Base-by-base conservation (phyloP, 1,140 invertebrate genomes). In the Lysiphlebus fabarum region DNA sequence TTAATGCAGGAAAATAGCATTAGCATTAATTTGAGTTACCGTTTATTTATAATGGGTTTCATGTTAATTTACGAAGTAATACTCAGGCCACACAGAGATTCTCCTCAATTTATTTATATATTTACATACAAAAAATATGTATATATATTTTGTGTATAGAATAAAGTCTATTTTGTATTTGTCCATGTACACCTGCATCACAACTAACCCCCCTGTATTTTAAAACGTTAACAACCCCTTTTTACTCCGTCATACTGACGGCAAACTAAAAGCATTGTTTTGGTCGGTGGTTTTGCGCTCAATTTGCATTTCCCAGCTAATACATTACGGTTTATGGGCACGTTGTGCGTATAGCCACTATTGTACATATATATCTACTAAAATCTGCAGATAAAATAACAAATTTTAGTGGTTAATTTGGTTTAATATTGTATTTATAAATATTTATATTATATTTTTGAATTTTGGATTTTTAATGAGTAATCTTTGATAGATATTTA, bases 301-400 rank as follows among this genome's bases (percentile, higher is more conserved):
- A 72, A 72, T 72, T 72, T 71, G 69, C 70, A 72, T 72, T 71
- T 71, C 62, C 68, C 68, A 70, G 67, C 69, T 72, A 72, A 72
- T 72, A 72, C 69, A 72, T 72, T 72, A 71, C 67, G 65, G 64
- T 70, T 71, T 71, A 71, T 70, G 68, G 66, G 66, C 60, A 58
- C 58, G 36, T 58, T 33, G 48, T 51, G 63, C 65, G 63, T 64
- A 69, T 59, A 56, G 17, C 17, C 17, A 26, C 17, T 26, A 26
- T 26, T 54, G 68, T 56, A 56, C 3, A 34, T 45, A 5, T 10
- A 60, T 65, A 67, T 59, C 63, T 61, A 66, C 65, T 69, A 69
- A 70, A 70, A 60, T 68, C 67, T 66, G 64, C 68, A 4, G 17
- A 26, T 26, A 26, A 26, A 26, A 26, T 26, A 26, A 26, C 17